Percentiles rank a stretch among this genome's conserved stretches.
These are phyloP conservation scores for Cheilosia scutellata DNA, from an alignment of 2,888 invertebrate species.

Conservation along the genomic window DNA sequence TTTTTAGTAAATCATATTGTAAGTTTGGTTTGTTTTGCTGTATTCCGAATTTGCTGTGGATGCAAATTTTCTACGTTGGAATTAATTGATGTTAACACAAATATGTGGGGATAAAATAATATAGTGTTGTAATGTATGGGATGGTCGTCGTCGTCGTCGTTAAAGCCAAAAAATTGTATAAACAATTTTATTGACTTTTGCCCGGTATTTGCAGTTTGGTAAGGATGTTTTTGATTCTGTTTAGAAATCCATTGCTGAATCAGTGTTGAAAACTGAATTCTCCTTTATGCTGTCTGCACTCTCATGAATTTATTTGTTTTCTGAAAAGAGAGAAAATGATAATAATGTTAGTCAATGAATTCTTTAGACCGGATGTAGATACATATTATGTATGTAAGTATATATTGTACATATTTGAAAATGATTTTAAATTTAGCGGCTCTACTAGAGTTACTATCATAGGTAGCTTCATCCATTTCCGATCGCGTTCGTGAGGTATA, in stretches of 20 bases:
- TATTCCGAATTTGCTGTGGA: conserved; percentile 49
- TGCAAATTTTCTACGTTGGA: conserved; percentile 52
- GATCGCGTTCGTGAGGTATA: no score
- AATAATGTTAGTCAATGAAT: background rate
- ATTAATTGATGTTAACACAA: conserved; percentile 23
- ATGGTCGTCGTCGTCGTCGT: conserved; percentile 59
- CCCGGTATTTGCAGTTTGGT: conserved; percentile 58
- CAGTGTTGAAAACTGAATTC: conserved; percentile 70
- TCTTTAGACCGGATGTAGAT: background rate
- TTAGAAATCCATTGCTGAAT: conserved; percentile 73
- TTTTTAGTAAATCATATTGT: conserved; percentile 62
- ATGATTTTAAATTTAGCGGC: no score
- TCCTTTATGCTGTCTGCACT: conserved; percentile 65
- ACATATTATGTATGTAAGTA: background rate
- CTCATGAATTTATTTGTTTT: conserved; percentile 73
- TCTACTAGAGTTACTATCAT: no score
- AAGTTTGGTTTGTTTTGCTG: conserved; percentile 32
- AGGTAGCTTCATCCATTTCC: no score
- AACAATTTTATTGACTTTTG: conserved; percentile 62
- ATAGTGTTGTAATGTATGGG: conserved; percentile 19
- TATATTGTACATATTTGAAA: no score
- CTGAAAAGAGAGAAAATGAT: conserved; percentile 43
- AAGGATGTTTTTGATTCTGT: conserved; percentile 48
- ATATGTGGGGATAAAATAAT: conserved; percentile 28
- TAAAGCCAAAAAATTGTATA: conserved; percentile 50